Evolutionary conservation across 2,797 vertebrate species (phyloP).

Genomic region (Urocyon cinereoargenteus): DNA sequence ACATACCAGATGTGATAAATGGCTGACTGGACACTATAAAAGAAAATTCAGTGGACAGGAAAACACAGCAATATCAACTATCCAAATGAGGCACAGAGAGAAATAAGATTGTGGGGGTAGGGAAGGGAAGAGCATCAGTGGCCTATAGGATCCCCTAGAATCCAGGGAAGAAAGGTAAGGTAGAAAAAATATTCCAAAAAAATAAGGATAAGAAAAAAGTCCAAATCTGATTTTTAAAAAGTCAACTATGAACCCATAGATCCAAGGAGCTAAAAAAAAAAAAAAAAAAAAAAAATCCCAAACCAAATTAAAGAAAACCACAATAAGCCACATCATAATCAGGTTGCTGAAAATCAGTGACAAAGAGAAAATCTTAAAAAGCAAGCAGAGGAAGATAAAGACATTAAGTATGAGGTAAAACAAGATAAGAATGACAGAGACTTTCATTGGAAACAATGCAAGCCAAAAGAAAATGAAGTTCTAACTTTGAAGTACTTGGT

Average conservation of each 20-base stretch:
- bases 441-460: background rate
- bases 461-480: background rate
- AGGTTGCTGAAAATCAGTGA: background rate
- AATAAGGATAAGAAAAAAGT: background rate
- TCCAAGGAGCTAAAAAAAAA: background rate
- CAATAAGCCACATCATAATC: background rate
- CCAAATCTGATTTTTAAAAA: background rate
- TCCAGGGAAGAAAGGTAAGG: background rate
- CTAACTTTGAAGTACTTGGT: background rate
- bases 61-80: background rate
- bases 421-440: slow-evolving; percentile 2
- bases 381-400: slow-evolving; percentile 3
- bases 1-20: background rate
- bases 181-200: background rate
- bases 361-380: background rate
- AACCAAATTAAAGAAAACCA: slow-evolving; percentile 21
- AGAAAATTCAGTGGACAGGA: background rate
- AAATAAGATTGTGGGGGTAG: background rate
- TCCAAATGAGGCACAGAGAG: background rate
- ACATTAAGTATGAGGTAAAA: background rate
- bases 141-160: background rate
- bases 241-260: background rate
- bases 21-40: background rate
- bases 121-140: background rate
- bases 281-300: slow-evolving; percentile 1